These are phyloP conservation scores for Lophotis ruficrista DNA, from an alignment of 2,113 vertebrate genomes.

Conservation along the genomic window DNA sequence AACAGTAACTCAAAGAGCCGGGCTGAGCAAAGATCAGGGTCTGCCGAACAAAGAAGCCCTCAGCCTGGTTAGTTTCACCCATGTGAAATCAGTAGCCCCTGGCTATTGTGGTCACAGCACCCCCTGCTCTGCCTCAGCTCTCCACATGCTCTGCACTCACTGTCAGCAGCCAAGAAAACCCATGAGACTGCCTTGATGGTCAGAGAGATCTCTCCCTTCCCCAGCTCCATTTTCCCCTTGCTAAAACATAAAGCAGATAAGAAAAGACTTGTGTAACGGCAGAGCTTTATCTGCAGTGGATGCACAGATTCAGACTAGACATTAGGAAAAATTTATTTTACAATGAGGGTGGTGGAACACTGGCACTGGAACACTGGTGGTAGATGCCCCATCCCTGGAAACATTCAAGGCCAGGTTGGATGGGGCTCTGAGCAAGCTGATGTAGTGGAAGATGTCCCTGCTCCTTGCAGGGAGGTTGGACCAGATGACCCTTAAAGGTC, in stretches of 20 bases:
- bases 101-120: not conserved
- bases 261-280: not conserved
- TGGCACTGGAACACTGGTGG: too few species aligned
- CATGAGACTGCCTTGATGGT: not conserved
- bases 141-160: not conserved
- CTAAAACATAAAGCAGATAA: not conserved
- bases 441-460: too few species aligned
- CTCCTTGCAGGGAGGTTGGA: too few species aligned
- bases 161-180: not conserved
- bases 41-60: not conserved
- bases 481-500: too few species aligned
- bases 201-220: not conserved
- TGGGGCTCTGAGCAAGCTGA: too few species aligned
- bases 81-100: not conserved
- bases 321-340: too few species aligned
- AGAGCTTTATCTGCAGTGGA: accelerated
- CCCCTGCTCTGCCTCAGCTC: not conserved
- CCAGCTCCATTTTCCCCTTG: not conserved
- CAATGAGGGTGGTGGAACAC: too few species aligned
- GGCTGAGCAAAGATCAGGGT: not conserved
- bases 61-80: not conserved
- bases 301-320: too few species aligned
- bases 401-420: too few species aligned
- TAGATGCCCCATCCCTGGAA: too few species aligned
- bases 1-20: not conserved